A percentile compares a stretch with the other conserved stretches of the same genome.
These are phyloP conservation scores for Heterodera filipjevi DNA, from an alignment of 2,888 invertebrate species.

Conservation along the genomic window DNA sequence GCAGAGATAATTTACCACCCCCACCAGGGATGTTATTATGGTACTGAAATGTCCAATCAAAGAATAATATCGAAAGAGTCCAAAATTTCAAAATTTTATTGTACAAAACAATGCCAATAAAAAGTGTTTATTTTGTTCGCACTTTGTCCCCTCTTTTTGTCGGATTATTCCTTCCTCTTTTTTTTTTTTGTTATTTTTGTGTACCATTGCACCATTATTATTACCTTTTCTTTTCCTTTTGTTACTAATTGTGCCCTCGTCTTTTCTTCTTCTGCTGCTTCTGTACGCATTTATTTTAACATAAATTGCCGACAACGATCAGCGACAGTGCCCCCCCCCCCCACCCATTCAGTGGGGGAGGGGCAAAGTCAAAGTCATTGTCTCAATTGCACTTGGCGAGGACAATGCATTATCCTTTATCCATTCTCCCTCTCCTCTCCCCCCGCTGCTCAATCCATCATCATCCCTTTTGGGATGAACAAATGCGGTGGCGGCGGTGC, in stretches of 20 bases:
- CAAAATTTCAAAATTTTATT: too few species aligned
- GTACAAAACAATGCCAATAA: too few species aligned
- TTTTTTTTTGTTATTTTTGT: neutral
- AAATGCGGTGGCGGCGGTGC: slow-evolving; percentile 2
- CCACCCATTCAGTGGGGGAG: neutral
- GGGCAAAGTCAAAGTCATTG: neutral
- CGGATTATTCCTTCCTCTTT: neutral
- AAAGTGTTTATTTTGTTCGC: too few species aligned
- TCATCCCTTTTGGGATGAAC: neutral
- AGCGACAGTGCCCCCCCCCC: neutral
- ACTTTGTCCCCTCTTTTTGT: neutral
- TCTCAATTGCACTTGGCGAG: slow-evolving; percentile 8
- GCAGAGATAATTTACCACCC: too few species aligned
- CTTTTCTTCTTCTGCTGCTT: neutral
- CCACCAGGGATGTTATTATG: too few species aligned
- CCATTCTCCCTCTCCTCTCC: neutral
- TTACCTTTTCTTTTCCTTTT: too few species aligned
- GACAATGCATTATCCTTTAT: slow-evolving; percentile 2
- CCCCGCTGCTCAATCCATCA: neutral
- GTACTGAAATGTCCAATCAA: too few species aligned
- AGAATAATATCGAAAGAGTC: too few species aligned
- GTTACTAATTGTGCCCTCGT: too few species aligned
- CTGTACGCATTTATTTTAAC: neutral
- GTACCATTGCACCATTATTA: neutral
- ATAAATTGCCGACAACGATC: neutral